Percentiles rank a stretch among this genome's conserved stretches.
Conservation (phyloP, 2,113 vertebrate species). For the Oreotragus oreotragus region DNA sequence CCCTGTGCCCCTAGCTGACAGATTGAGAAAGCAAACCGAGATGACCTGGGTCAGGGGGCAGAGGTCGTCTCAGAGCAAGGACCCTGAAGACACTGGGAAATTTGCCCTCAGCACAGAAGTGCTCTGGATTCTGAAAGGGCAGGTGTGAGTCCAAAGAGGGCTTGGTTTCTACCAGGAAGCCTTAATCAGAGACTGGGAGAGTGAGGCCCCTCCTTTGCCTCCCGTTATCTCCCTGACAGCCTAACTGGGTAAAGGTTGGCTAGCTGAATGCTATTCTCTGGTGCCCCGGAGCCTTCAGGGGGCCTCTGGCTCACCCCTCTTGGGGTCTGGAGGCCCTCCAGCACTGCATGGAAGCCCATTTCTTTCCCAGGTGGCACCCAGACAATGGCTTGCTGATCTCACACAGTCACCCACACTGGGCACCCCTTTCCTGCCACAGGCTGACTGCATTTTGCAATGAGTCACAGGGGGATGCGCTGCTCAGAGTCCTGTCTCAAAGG, state of each 20-base stretch:
- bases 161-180: not conserved
- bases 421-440: not conserved
- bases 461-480: not conserved
- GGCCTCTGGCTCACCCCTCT: not conserved
- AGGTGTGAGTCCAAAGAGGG: not conserved
- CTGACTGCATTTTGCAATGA: accelerated
- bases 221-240: accelerated
- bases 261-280: not conserved
- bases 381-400: not conserved
- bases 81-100: not conserved
- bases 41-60: not conserved
- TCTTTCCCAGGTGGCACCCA: not conserved
- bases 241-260: not conserved
- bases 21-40: not conserved
- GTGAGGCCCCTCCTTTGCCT: not conserved
- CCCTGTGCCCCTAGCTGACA: not conserved
- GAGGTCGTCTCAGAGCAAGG: not conserved
- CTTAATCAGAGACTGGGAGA: not conserved
- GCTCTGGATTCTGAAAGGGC: not conserved
- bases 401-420: not conserved
- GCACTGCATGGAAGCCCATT: not conserved
- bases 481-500: not conserved
- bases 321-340: not conserved
- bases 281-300: not conserved
- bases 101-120: not conserved